A percentile compares a stretch with the other conserved stretches of the same genome.
Conservation (phyloP, 2,888 invertebrate species). For the Rhingia campestris region DNA sequence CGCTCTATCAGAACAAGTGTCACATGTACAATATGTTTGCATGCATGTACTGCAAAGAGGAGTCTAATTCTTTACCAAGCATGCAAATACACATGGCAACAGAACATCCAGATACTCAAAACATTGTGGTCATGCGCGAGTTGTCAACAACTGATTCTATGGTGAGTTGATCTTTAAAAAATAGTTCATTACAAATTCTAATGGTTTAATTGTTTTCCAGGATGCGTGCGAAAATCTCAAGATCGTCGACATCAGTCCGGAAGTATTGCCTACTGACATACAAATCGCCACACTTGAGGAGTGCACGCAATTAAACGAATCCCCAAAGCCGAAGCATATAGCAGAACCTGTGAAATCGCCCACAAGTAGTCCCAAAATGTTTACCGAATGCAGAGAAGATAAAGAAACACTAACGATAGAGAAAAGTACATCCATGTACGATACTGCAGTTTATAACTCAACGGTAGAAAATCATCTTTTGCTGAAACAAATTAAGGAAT, state of each 20-base stretch:
- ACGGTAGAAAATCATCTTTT: constrained; percentile 11
- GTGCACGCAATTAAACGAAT: too few species aligned
- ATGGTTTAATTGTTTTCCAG: constrained; percentile 8
- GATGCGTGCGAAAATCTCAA: constrained; percentile 39
- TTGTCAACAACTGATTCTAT: background rate
- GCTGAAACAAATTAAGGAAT: constrained; percentile 5
- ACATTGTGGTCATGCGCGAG: constrained; percentile 32
- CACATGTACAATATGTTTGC: background rate
- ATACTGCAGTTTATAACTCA: background rate
- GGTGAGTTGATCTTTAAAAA: constrained; percentile 21
- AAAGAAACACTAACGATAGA: too few species aligned
- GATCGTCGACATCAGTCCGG: background rate
- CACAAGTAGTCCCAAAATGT: too few species aligned
- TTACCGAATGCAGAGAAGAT: background rate
- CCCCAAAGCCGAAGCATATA: background rate
- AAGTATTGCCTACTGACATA: background rate
- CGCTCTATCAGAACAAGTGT: background rate
- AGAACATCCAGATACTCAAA: constrained; percentile 54
- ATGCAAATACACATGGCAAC: constrained; percentile 47
- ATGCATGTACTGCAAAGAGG: constrained; percentile 46
- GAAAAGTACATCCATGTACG: background rate
- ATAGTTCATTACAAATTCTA: background rate
- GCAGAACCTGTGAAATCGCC: too few species aligned
- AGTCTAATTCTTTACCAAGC: background rate
- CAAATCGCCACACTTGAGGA: background rate